A percentile compares a stretch with the other conserved stretches of the same genome.
Conservation (phyloP, 2,797 vertebrate species). For the Artibeus jamaicensis region DNA sequence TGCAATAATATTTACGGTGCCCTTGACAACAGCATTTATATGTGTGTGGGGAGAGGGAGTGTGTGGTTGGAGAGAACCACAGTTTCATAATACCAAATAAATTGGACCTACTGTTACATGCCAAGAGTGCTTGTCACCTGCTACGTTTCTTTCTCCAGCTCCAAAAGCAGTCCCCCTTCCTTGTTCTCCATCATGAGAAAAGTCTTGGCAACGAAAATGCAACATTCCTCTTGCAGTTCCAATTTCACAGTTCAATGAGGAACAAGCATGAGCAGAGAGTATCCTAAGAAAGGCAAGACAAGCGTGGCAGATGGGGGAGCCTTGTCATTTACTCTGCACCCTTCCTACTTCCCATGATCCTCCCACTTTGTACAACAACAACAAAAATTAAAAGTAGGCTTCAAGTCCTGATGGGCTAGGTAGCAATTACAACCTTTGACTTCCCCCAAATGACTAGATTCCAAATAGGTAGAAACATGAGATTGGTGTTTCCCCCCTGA, state of each 20-base stretch:
- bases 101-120: background rate
- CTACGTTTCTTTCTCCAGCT: background rate
- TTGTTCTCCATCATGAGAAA: background rate
- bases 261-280: conserved; percentile 33
- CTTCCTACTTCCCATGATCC: background rate
- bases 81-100: conserved; percentile 37
- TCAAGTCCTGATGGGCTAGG: conserved; percentile 37
- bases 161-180: background rate
- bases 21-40: conserved; percentile 7
- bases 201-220: conserved; percentile 11
- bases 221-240: conserved; percentile 46
- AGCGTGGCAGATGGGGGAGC: background rate
- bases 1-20: conserved; percentile 37
- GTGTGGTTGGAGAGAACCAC: background rate
- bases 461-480: conserved; percentile 68
- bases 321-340: background rate
- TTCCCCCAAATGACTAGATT: conserved; percentile 53
- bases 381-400: background rate
- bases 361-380: conserved; percentile 28
- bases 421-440: background rate
- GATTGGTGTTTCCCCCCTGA: conserved; percentile 58
- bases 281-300: conserved; percentile 19
- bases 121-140: conserved; percentile 23
- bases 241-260: conserved; percentile 59
- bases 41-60: background rate